Base-by-base conservation (phyloP, 1,140 invertebrate species). In the Hycleus cichorii region DNA sequence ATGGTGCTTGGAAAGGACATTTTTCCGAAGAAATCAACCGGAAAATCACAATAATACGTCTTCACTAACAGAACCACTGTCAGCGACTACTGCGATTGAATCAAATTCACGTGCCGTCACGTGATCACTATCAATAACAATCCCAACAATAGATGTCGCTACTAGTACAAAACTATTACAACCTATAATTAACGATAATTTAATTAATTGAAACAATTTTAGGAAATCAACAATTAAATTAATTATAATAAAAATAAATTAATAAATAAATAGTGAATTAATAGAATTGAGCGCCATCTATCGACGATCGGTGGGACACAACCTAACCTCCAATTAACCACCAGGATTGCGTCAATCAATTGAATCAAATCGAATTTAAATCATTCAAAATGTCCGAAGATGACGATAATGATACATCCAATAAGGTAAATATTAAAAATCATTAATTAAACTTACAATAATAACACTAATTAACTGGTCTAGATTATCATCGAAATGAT, bases 101-200 rank as follows among this genome's bases (percentile, higher is more conserved):
- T 68, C 73, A 64, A 63, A 68, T 78, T 78, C 77, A 76, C 76
- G 78, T 79, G 76, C 75, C 66, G 72, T 78, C 76, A 80, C 74
- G 75, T 78, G 77, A 79, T 52, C 18, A 44, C 9, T 3, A 25
- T 40, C 24, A 24, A 1, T 39, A 9, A n/a, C 2, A 10, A 24
- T 10, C n/a, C 42, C 26, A 27, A 40, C 42, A 38, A 25, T 12
- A 53, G 51, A 32, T 53, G 51, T 1, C 43, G 9, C 43, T 18
- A 18, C 18, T 18, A 1, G 18, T 18, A 18, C 18, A 18, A 18
- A 18, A 18, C 18, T 1, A 18, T 18, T 18, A 18, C 18, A 18
- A 18, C 18, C 18, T 18, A 18, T 18, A 18, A 18, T 18, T 18
- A 18, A 18, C 18, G 18, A 18, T 18, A 18, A 18, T 18, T 18